These are phyloP conservation scores for Tipula helvola DNA, from an alignment of 2,888 invertebrate species.

Conservation along the genomic window DNA sequence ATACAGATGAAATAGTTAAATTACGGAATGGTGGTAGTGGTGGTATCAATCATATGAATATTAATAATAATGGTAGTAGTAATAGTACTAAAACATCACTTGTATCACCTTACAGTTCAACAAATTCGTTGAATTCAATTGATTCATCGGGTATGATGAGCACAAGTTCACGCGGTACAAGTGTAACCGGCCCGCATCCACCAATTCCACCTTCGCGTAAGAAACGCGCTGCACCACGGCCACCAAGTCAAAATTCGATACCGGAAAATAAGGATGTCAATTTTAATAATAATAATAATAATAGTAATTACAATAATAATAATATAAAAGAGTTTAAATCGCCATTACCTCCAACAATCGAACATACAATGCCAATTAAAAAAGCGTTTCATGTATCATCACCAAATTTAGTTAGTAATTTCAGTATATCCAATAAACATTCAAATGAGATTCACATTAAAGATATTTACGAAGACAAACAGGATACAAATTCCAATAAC, in stretches of 20 bases:
- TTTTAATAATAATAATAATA: conserved; percentile 11
- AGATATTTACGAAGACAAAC: not conserved
- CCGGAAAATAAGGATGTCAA: conserved; percentile 24
- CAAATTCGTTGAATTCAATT: conserved; percentile 34
- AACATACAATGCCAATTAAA: conserved; percentile 15
- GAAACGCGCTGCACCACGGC: conserved; percentile 32
- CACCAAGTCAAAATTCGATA: conserved; percentile 31
- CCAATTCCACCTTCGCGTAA: conserved; percentile 29
- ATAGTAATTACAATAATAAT: not conserved
- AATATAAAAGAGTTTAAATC: conserved; percentile 6
- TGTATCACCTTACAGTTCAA: conserved; percentile 36
- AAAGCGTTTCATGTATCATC: conserved; percentile 32
- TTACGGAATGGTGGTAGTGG: conserved; percentile 23
- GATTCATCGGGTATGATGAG: conserved; percentile 33
- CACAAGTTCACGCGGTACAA: conserved; percentile 24
- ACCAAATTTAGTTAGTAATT: conserved; percentile 24
- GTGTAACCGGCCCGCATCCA: conserved; percentile 15
- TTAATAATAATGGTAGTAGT: conserved; percentile 28
- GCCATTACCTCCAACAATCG: conserved; percentile 8
- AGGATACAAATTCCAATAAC: not conserved
- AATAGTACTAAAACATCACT: conserved; percentile 35
- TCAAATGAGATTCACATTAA: not conserved
- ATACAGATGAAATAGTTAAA: conserved; percentile 31
- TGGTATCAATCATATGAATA: conserved; percentile 12
- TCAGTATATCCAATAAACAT: not conserved